phyloP scores from a whole-genome alignment of 2,888 invertebrate genomes.

The Erynnis tages region DNA sequence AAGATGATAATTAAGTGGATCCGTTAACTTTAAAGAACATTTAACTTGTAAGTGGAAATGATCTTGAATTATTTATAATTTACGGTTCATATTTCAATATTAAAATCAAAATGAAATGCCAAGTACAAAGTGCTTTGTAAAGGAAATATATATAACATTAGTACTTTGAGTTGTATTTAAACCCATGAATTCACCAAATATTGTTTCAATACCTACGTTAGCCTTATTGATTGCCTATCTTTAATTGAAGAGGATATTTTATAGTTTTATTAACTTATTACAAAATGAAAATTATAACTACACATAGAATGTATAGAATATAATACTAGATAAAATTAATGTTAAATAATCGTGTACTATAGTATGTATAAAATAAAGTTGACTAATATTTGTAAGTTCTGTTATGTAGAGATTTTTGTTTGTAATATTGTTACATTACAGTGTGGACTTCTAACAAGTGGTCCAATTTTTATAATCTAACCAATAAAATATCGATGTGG shows the following conservation, averaged over 20 bases:
- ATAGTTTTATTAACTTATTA: conserved; percentile 82
- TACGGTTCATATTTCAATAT: conserved; percentile 28
- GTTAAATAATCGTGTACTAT: conserved; percentile 79
- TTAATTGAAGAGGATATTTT: conserved; percentile 78
- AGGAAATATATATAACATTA: conserved; percentile 52
- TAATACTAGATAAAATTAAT: conserved; percentile 73
- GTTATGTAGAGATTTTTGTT: conserved; percentile 82
- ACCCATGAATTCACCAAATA: conserved; percentile 74
- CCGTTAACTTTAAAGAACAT: too few relatives aligned
- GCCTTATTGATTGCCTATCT: conserved; percentile 79
- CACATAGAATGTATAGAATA: conserved; percentile 78
- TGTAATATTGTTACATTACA: conserved; percentile 80
- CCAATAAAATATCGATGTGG: conserved; percentile 82
- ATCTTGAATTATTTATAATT: conserved; percentile 12
- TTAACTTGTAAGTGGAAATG: conserved; percentile 20
- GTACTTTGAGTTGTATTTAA: conserved; percentile 61
- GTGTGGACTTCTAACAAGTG: conserved; percentile 73
- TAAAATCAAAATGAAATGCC: conserved; percentile 50
- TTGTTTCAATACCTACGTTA: conserved; percentile 78
- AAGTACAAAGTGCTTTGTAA: conserved; percentile 79
- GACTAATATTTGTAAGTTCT: conserved; percentile 81
- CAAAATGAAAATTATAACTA: conserved; percentile 76
- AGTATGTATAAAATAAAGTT: conserved; percentile 80
- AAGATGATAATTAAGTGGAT: too few relatives aligned
- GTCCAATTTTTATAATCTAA: conserved; percentile 82